Evolutionary conservation across 2,797 vertebrate genomes (phyloP).

Genomic region (Siniperca undulata): DNA sequence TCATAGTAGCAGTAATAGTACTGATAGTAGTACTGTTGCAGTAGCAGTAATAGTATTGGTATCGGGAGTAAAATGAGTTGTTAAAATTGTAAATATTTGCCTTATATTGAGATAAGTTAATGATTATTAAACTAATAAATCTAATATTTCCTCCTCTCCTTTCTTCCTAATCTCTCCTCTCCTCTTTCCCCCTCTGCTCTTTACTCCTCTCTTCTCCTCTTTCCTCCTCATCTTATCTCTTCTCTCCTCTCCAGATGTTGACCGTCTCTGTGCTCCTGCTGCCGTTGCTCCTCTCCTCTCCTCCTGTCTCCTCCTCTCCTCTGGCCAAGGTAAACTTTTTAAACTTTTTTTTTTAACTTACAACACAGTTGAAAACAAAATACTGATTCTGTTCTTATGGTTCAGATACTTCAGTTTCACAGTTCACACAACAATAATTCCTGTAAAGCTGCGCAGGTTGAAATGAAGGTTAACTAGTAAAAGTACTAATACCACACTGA

Average conservation of each 20-base stretch:
- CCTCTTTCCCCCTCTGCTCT: too few relatives aligned
- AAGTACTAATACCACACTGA: neutral
- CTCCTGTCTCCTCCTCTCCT: conserved; percentile 44
- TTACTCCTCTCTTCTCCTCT: neutral
- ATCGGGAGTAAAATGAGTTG: neutral
- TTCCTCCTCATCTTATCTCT: neutral
- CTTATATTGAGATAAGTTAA: neutral
- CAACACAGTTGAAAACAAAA: neutral
- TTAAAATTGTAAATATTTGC: neutral
- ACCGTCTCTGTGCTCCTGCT: conserved; percentile 19
- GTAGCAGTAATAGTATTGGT: neutral
- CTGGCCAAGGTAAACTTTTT: conserved; percentile 53
- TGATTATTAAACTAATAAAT: neutral
- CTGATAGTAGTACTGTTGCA: neutral
- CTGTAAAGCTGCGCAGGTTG: neutral
- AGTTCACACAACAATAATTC: too few relatives aligned
- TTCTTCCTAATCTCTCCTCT: too few relatives aligned
- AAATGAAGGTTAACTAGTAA: neutral
- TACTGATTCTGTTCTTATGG: neutral
- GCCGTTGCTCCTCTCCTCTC: neutral
- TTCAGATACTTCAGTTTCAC: neutral
- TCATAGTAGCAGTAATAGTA: neutral
- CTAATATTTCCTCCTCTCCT: neutral
- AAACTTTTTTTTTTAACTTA: neutral
- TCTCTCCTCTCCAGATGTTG: conserved; percentile 30